A percentile compares a stretch with the other conserved stretches of the same genome.
phyloP scores from a whole-genome alignment of 2,113 vertebrate species.

The Condylura cristata region DNA sequence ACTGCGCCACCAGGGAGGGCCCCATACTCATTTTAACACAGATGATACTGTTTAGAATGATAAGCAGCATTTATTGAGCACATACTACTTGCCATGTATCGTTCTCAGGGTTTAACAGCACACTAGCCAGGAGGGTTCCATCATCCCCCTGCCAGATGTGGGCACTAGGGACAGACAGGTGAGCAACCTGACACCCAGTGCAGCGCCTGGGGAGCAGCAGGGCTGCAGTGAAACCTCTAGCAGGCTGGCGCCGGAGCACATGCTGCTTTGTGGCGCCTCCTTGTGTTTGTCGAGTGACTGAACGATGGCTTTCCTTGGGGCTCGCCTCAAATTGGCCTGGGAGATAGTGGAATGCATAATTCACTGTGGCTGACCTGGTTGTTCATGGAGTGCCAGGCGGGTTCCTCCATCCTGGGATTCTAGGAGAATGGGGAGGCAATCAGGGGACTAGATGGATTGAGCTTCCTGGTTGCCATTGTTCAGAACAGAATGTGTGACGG shows the following conservation, averaged over 20 bases:
- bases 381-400: not conserved
- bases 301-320: not conserved
- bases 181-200: not conserved
- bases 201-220: too few species aligned
- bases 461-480: conserved; percentile 17
- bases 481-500: not conserved
- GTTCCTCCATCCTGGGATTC: not conserved
- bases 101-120: not conserved
- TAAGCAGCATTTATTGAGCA: not conserved
- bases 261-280: not conserved
- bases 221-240: not conserved
- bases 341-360: not conserved
- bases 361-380: accelerated
- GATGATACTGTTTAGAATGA: not conserved
- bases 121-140: accelerated
- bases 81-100: not conserved
- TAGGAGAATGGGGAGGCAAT: not conserved
- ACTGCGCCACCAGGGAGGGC: too few species aligned
- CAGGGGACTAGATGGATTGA: not conserved
- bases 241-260: not conserved
- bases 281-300: not conserved
- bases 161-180: not conserved
- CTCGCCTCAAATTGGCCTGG: not conserved
- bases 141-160: not conserved
- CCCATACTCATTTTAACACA: not conserved